Percentiles rank a stretch among this genome's conserved stretches.
Evolutionary conservation across 2,888 invertebrate species (phyloP).

Genomic region (Anthophora plumipes): DNA sequence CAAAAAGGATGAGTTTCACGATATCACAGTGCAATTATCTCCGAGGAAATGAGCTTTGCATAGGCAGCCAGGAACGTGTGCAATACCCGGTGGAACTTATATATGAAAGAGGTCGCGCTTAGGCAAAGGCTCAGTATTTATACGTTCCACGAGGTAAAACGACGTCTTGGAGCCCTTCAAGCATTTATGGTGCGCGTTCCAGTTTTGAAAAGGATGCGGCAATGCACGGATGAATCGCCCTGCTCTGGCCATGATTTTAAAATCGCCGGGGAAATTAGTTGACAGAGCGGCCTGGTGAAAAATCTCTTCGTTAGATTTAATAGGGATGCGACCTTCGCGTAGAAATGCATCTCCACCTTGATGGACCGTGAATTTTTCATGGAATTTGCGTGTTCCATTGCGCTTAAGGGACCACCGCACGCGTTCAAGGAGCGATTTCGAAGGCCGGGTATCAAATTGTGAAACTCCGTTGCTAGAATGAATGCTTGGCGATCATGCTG

Average conservation of each 20-base stretch:
- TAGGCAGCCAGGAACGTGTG: constrained; percentile 68
- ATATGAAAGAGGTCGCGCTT: constrained; percentile 68
- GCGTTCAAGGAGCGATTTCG: constrained; percentile 23
- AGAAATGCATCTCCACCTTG: constrained; percentile 25
- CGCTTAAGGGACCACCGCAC: not conserved
- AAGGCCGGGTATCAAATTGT: constrained; percentile 23
- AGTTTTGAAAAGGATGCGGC: constrained; percentile 70
- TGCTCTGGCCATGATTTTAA: constrained; percentile 66
- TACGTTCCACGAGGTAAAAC: constrained; percentile 69
- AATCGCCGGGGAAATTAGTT: constrained; percentile 73
- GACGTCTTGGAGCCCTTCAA: constrained; percentile 70
- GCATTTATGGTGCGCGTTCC: constrained; percentile 71
- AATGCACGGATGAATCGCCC: constrained; percentile 71
- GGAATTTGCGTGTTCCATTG: constrained; percentile 23
- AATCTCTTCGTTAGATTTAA: constrained; percentile 67
- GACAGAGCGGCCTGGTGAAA: constrained; percentile 57
- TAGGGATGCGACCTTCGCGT: constrained; percentile 59
- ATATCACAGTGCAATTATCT: constrained; percentile 80
- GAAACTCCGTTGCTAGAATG: not conserved
- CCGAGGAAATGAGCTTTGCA: constrained; percentile 79
- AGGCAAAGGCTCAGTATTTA: constrained; percentile 71
- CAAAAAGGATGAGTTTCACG: constrained; percentile 60
- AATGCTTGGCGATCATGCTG: not conserved
- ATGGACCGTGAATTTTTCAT: constrained; percentile 50
- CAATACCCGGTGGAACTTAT: constrained; percentile 55